These are phyloP conservation scores for Cactoblastis cactorum DNA, from an alignment of 2,888 invertebrate species.

Conservation along the genomic window DNA sequence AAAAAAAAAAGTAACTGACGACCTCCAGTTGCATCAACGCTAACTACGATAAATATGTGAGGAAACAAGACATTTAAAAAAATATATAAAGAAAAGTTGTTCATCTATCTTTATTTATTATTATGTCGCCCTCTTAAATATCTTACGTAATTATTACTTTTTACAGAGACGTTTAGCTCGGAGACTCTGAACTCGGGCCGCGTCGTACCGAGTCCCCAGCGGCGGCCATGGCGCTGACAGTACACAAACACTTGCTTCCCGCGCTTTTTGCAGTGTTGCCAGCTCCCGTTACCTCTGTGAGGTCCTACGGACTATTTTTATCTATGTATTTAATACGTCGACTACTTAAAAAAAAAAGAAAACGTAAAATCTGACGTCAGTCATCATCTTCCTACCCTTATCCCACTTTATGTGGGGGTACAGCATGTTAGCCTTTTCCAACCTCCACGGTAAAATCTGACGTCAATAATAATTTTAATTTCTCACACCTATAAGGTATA, in stretches of 20 bases:
- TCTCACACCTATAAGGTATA: too few species aligned
- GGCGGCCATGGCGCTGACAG: slow-evolving; percentile 71
- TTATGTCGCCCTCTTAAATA: too few species aligned
- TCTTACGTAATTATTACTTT: neutral
- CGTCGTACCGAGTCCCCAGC: slow-evolving; percentile 53
- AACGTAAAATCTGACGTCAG: neutral
- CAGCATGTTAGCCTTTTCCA: too few species aligned
- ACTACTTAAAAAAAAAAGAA: neutral
- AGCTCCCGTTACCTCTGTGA: slow-evolving; percentile 12
- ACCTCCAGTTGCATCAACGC: too few species aligned
- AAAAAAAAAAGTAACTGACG: too few species aligned
- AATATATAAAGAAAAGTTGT: too few species aligned
- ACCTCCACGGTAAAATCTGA: neutral
- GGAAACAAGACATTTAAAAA: too few species aligned
- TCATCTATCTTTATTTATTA: too few species aligned
- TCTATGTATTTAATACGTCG: too few species aligned
- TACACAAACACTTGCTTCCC: slow-evolving; percentile 35
- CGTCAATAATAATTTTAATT: neutral
- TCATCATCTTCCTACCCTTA: too few species aligned
- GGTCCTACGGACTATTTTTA: neutral
- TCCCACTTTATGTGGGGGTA: too few species aligned
- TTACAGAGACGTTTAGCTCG: slow-evolving; percentile 62
- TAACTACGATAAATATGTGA: too few species aligned
- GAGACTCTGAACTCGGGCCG: slow-evolving; percentile 36
- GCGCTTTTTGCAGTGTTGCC: slow-evolving; percentile 43